These are phyloP conservation scores for Polydrusus pterygomalis DNA, from an alignment of 2,888 invertebrate species.

Conservation along the genomic window DNA sequence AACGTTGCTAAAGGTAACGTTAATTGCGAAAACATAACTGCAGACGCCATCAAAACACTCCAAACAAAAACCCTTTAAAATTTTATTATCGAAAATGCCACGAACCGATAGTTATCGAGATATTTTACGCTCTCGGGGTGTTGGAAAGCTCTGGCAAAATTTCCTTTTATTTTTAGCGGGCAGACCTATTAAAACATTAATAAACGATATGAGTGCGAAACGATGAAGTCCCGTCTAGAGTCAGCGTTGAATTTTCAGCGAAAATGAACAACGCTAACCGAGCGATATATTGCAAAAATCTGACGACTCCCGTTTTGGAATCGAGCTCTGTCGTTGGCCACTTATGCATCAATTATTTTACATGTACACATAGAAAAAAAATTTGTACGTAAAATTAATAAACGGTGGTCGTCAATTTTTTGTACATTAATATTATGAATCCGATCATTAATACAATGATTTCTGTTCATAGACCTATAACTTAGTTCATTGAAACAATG, in stretches of 20 bases:
- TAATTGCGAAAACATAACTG: slow-evolving; percentile 51
- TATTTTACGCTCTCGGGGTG: slow-evolving; percentile 48
- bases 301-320: no score
- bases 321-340: no score
- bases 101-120: slow-evolving; percentile 51
- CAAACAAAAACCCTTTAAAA: slow-evolving; percentile 52
- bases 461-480: no score
- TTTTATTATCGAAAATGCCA: slow-evolving; percentile 52
- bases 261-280: no score
- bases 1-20: slow-evolving; percentile 42
- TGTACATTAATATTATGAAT: no score
- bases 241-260: not conserved
- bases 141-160: slow-evolving; percentile 43
- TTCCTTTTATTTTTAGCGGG: slow-evolving; percentile 40
- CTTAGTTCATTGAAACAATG: no score
- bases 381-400: no score
- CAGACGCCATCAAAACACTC: slow-evolving; percentile 48
- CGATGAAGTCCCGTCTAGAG: slow-evolving; percentile 35
- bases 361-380: no score
- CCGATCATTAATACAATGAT: no score
- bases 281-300: no score
- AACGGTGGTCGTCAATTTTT: no score
- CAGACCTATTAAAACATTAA: slow-evolving; percentile 49
- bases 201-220: slow-evolving; percentile 43
- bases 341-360: no score